Percentiles rank a stretch among this genome's conserved stretches.
These are phyloP conservation scores for Hofmannophila pseudospretella DNA, from an alignment of 2,888 invertebrate genomes.

Conservation along the genomic window DNA sequence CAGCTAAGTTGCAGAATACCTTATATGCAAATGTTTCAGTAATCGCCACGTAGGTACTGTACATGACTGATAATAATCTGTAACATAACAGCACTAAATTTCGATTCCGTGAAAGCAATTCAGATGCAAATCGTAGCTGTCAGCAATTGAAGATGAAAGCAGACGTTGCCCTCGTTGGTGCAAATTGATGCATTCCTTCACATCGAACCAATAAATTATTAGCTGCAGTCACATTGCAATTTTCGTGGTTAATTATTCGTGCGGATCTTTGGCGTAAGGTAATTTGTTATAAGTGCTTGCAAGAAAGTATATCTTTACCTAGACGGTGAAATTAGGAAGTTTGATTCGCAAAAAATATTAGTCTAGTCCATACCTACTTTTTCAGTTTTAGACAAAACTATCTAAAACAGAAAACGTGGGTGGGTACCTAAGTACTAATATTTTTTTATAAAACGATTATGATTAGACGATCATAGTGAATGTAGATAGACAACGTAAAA, in stretches of 20 bases:
- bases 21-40: background rate
- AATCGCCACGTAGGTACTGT: background rate
- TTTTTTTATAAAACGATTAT: too few species aligned
- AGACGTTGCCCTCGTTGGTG: too few species aligned
- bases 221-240: background rate
- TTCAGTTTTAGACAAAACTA: too few species aligned
- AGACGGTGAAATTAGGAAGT: too few species aligned
- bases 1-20: background rate
- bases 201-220: background rate
- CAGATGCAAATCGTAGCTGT: background rate
- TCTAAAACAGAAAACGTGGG: too few species aligned
- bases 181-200: constrained; percentile 1
- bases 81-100: background rate
- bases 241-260: background rate
- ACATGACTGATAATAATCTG: background rate
- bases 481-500: too few species aligned
- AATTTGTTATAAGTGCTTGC: too few species aligned
- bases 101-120: constrained; percentile 1
- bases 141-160: constrained; percentile 1
- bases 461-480: too few species aligned
- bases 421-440: too few species aligned
- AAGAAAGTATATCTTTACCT: too few species aligned
- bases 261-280: background rate
- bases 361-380: too few species aligned
- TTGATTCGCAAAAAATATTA: too few species aligned